Evolutionary conservation across 2,797 vertebrate species (phyloP), one percentile per base, ranked within the genome.

Genomic region (Limosa lapponica): DNA sequence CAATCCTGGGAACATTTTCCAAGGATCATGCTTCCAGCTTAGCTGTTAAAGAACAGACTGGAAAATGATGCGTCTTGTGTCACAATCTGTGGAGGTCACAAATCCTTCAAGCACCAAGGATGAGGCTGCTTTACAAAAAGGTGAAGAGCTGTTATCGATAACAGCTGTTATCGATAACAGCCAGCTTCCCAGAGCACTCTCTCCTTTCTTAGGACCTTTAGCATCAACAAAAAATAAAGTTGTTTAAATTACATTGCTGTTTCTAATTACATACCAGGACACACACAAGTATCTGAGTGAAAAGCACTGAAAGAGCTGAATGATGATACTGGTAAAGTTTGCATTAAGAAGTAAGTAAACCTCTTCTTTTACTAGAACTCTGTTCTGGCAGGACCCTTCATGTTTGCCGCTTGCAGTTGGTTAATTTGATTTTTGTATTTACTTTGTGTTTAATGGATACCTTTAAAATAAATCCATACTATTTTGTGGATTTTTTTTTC

Each of bases 211-310:
- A 62, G 13, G 19, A 34, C 15, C 13, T 62, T 65, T 36, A 67
- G 2, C 8, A 59, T 22, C 8, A 51, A 49, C 22, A 34, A 57
- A 69, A 69, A 84, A 70, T 3, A 2, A 49, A 69, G 13, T 2
- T 43, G 14, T n/a, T 85, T 67, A 75, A 73, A 89, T 70, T 67
- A 11, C 12, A 8, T 36, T 80, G 13, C 7, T 66, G 11, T 73
- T 58, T 72, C 24, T 71, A 0, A 0, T 49, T 86, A 28, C 3
- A 0, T n/a, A 52, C 4, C 10, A 32, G 16, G 6, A 73, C 16
- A 67, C 19, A 30, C 13, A 58, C 2, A 69, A 36, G 15, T 54
- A 25, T 51, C 37, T 36, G 28, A 62, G n/a, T 32, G 36, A 23
- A 71, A 91, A 10, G 22, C 32, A n/a, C 11, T 52, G 34, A n/a